These are phyloP conservation scores for Netelia fuscicornis DNA, from an alignment of 2,888 invertebrate species.

Conservation along the genomic window DNA sequence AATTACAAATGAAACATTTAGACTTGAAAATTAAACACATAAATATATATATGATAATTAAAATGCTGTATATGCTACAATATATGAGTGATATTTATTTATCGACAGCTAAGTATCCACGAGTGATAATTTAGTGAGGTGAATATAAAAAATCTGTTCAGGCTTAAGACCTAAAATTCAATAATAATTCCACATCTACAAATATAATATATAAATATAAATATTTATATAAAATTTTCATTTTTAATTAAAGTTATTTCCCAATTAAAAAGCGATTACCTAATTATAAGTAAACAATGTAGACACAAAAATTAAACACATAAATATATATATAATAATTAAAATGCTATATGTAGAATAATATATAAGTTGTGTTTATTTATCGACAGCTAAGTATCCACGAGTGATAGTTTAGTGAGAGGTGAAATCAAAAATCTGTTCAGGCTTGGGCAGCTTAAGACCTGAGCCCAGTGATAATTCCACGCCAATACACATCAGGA, in stretches of 20 bases:
- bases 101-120: neutral
- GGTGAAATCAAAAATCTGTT: slow-evolving; percentile 32
- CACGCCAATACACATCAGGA: neutral
- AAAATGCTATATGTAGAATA: neutral
- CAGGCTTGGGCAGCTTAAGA: slow-evolving; percentile 9
- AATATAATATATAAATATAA: too few species aligned
- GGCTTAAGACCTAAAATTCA: slow-evolving; percentile 8
- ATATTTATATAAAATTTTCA: too few species aligned
- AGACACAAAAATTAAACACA: too few species aligned
- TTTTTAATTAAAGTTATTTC: too few species aligned
- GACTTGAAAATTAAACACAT: neutral
- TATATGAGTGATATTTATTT: neutral
- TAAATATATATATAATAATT: neutral
- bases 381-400: neutral
- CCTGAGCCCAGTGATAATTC: slow-evolving; percentile 14
- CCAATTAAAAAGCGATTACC: too few species aligned
- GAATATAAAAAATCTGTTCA: slow-evolving; percentile 22
- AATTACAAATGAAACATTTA: neutral
- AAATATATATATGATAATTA: neutral
- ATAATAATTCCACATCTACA: slow-evolving; percentile 6
- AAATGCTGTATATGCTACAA: neutral
- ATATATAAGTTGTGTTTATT: neutral
- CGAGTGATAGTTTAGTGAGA: slow-evolving; percentile 6
- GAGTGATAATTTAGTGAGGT: slow-evolving; percentile 17
- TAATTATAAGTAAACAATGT: too few species aligned